phyloP scores from a whole-genome alignment of 1,140 invertebrate species.

The Thaumetopoea pityocampa region DNA sequence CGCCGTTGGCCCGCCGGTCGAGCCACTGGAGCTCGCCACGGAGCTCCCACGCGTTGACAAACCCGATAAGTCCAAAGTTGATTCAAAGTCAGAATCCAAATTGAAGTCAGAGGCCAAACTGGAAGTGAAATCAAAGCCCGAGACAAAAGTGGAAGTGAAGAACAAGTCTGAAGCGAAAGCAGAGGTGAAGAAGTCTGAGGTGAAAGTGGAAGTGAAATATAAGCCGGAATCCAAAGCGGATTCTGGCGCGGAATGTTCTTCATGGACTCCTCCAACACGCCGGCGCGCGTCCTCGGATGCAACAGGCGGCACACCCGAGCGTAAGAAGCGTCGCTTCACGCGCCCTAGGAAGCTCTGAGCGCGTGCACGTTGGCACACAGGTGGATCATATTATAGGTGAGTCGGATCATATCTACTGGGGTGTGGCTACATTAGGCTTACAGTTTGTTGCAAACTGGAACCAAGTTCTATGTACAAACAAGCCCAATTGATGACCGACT shows the following conservation, averaged over 20 bases:
- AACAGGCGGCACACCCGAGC: constrained; percentile 40
- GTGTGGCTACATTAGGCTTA: no score
- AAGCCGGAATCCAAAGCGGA: constrained; percentile 12
- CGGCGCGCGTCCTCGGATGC: constrained; percentile 43
- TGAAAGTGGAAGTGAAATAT: constrained; percentile 1
- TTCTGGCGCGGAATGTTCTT: constrained; percentile 22
- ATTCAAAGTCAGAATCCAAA: constrained; percentile 15
- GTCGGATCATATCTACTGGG: background rate
- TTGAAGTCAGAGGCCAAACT: constrained; percentile 8
- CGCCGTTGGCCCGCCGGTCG: constrained; percentile 11
- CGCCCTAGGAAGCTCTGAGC: constrained; percentile 56
- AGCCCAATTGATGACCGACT: no score
- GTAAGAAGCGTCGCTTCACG: constrained; percentile 64
- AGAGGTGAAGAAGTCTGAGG: background rate
- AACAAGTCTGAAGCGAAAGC: constrained; percentile 2
- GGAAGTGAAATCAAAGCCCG: constrained; percentile 12
- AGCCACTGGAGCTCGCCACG: constrained; percentile 13
- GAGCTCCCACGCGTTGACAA: constrained; percentile 19
- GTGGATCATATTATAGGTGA: background rate
- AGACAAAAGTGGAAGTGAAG: constrained; percentile 8
- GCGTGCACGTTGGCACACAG: background rate
- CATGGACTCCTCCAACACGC: constrained; percentile 34
- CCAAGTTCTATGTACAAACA: no score
- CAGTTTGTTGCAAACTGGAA: no score
- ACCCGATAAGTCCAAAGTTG: constrained; percentile 5